A percentile compares a stretch with the other conserved stretches of the same genome.
These are phyloP conservation scores for Heteromyza rotundicornis DNA, from an alignment of 2,888 invertebrate species.

Conservation along the genomic window DNA sequence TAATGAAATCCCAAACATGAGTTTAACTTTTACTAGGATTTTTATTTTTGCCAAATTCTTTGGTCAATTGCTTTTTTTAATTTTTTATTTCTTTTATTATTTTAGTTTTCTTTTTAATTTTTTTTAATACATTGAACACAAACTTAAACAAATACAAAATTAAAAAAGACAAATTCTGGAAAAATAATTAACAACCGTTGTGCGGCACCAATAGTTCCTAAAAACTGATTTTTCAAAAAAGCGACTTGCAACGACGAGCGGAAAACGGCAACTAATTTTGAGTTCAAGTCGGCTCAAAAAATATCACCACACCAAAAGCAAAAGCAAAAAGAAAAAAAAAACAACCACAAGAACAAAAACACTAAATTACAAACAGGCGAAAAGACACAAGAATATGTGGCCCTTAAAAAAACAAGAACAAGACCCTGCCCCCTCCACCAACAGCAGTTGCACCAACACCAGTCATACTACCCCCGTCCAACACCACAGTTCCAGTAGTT, in stretches of 20 bases:
- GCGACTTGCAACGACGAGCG: constrained; percentile 60
- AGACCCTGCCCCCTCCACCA: constrained; percentile 26
- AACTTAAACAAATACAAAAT: too few species aligned
- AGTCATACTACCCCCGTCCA: constrained; percentile 34
- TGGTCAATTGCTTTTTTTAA: too few species aligned
- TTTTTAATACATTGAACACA: too few species aligned
- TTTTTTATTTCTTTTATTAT: background rate
- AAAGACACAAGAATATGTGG: constrained; percentile 36
- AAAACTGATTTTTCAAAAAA: constrained; percentile 34
- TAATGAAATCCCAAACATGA: constrained; percentile 5
- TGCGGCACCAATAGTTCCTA: constrained; percentile 25
- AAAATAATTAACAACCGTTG: constrained; percentile 30
- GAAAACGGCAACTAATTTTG: constrained; percentile 59
- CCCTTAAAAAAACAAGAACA: constrained; percentile 38
- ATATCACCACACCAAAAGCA: constrained; percentile 42
- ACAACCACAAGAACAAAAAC: constrained; percentile 38
- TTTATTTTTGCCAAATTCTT: too few species aligned
- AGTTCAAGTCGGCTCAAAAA: constrained; percentile 49
- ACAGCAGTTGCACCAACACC: constrained; percentile 26
- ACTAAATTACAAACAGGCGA: constrained; percentile 54
- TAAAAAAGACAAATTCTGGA: background rate
- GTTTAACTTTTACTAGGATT: background rate
- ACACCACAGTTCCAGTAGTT: constrained; percentile 53
- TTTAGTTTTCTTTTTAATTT: background rate
- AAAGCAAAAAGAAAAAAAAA: constrained; percentile 31